A percentile compares a stretch with the other conserved stretches of the same genome.
Conservation (phyloP, 2,888 invertebrate species). For the Escarpia spicata region DNA sequence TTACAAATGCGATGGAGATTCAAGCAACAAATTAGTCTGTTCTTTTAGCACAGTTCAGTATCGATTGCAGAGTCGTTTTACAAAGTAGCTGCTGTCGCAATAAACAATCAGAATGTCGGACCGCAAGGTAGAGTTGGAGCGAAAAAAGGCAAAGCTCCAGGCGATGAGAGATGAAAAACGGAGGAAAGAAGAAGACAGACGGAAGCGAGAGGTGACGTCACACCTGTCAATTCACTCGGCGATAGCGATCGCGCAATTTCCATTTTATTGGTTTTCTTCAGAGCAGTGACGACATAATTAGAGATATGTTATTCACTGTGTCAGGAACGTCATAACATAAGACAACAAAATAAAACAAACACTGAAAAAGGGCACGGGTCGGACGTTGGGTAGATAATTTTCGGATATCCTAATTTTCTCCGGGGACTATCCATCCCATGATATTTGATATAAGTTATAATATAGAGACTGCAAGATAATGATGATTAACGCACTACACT, state of each 20-base stretch:
- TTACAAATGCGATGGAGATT: not conserved
- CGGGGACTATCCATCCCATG: too few species aligned
- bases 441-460: too few species aligned
- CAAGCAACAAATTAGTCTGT: not conserved
- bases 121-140: slow-evolving; percentile 63
- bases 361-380: too few species aligned
- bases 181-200: slow-evolving; percentile 55
- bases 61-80: not conserved
- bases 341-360: too few species aligned
- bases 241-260: not conserved
- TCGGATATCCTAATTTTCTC: too few species aligned
- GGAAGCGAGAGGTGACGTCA: slow-evolving; percentile 31
- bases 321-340: too few species aligned
- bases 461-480: too few species aligned
- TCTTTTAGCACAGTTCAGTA: not conserved
- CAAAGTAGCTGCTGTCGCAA: slow-evolving; percentile 8
- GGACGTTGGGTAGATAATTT: too few species aligned
- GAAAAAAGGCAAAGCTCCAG: slow-evolving; percentile 64
- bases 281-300: not conserved
- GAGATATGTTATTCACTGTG: too few species aligned
- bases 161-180: slow-evolving; percentile 62
- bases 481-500: too few species aligned
- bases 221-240: not conserved
- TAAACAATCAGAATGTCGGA: slow-evolving; percentile 42
- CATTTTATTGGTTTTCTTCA: not conserved